These are phyloP conservation scores for Agrotis clavis DNA, from an alignment of 2,888 invertebrate genomes.

Conservation along the genomic window DNA sequence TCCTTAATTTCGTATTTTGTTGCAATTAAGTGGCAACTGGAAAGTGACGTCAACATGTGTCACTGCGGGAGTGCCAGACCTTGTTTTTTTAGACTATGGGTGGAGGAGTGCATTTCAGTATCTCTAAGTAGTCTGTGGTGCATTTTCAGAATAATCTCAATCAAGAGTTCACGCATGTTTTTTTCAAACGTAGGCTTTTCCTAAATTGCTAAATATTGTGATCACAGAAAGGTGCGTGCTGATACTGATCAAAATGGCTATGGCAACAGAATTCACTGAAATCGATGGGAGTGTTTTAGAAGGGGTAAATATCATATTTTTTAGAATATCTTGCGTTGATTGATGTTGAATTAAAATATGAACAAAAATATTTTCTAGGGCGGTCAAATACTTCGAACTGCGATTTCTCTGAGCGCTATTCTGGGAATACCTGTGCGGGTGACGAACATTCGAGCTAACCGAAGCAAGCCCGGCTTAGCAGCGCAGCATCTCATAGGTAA, in stretches of 20 bases:
- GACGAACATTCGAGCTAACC: slow-evolving; percentile 95
- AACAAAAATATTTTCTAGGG: slow-evolving; percentile 91
- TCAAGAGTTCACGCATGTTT: slow-evolving; percentile 1
- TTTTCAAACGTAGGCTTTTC: not conserved
- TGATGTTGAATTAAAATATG: slow-evolving; percentile 16
- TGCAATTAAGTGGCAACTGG: too few species aligned
- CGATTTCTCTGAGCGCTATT: slow-evolving; percentile 95
- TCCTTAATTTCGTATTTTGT: too few species aligned
- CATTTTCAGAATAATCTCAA: not conserved
- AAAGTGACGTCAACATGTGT: too few species aligned
- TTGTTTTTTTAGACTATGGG: too few species aligned
- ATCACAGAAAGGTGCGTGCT: not conserved
- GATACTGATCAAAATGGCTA: slow-evolving; percentile 70
- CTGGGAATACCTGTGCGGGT: slow-evolving; percentile 94
- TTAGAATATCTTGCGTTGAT: not conserved
- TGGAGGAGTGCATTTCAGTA: too few species aligned
- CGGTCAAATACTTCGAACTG: slow-evolving; percentile 96
- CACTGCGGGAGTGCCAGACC: too few species aligned
- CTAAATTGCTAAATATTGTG: slow-evolving; percentile 25
- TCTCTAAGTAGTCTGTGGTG: too few species aligned
- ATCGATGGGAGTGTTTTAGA: slow-evolving; percentile 96
- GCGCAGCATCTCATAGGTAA: slow-evolving; percentile 96
- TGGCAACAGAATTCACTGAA: slow-evolving; percentile 84
- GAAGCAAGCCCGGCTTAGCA: slow-evolving; percentile 95
- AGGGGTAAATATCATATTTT: slow-evolving; percentile 91